These are phyloP conservation scores for Himalopsyche kuldschensis DNA, from an alignment of 2,888 invertebrate genomes.

Conservation along the genomic window DNA sequence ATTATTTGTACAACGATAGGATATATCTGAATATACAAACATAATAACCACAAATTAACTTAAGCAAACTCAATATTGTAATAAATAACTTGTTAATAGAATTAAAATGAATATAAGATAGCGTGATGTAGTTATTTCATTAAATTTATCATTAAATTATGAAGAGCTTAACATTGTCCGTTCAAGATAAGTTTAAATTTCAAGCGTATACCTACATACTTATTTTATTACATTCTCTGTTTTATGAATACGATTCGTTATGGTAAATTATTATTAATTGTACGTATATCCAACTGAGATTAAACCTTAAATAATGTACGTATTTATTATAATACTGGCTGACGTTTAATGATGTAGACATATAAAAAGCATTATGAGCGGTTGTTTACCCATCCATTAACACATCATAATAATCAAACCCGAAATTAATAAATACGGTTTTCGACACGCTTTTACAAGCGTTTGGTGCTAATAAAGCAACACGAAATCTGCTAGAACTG, in stretches of 20 bases:
- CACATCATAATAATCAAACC: not conserved
- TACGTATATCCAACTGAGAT: not conserved
- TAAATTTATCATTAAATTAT: not conserved
- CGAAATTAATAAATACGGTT: not conserved
- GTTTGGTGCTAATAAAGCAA: not conserved
- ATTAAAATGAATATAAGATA: not conserved
- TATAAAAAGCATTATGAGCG: not conserved
- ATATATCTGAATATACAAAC: not conserved
- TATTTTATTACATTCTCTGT: not conserved
- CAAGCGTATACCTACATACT: not conserved
- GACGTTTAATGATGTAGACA: not conserved
- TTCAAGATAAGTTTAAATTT: not conserved
- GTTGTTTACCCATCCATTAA: not conserved
- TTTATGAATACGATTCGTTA: not conserved
- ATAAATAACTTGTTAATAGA: not conserved
- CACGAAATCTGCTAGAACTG: not conserved
- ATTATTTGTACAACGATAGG: not conserved
- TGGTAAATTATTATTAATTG: not conserved
- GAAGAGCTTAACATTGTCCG: not conserved
- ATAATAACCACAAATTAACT: not conserved
- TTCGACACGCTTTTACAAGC: not conserved
- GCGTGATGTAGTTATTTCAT: not conserved
- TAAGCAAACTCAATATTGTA: too few species aligned
- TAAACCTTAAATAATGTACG: not conserved
- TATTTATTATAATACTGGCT: not conserved